Base-by-base conservation (phyloP, 2,113 vertebrate species). In the Sinocyclocheilus rhinocerous region DNA sequence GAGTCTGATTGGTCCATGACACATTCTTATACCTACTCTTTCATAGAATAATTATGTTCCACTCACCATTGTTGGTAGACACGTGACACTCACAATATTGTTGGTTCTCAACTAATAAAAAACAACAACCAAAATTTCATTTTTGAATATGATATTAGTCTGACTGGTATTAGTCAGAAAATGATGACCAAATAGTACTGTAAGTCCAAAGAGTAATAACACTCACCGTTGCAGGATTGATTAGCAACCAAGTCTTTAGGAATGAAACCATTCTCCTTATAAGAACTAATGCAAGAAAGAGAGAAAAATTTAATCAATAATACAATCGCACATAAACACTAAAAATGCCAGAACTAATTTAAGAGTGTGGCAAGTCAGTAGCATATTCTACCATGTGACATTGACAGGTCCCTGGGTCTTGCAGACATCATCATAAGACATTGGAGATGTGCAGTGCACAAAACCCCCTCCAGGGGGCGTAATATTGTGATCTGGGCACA, bases 381-480 rank as follows among this genome's bases (percentile, higher is more conserved):
- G 39, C 20, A 48, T 29, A 24, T 26, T 89, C 91, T 90, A 95
- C 93, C 94, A 95, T 52, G 84, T 88, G 4, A 93, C 12, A 4
- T 20, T 50, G 7, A 88, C 48, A 2, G 6, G 8, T 6, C 11
- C 65, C n/a, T 81, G 63, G 0, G 63, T 72, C 39, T n/a, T 78
- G 57, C 93, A 94, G 76, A 91, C 22, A 0, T 93, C 85, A 2
- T 84, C 81, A 48, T 90, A 78, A 16, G 92, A 26, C 18, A 89
- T 88, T 0, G 81, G 76, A 57, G 91, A 92, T 0, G 76, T 89
- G 73, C 93, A 94, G 29, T 86, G 87, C 88, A 94, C 88, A 87
- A 92, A 92, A 0, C 48, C 15, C 8, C 86, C 92, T 85, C 67
- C 76, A 67, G 93, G 83, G 83, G 90, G 73, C 84, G 20, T 11